These are phyloP conservation scores for Myanophis thanlyinensis DNA, from an alignment of 2,113 vertebrate species.

Conservation along the genomic window DNA sequence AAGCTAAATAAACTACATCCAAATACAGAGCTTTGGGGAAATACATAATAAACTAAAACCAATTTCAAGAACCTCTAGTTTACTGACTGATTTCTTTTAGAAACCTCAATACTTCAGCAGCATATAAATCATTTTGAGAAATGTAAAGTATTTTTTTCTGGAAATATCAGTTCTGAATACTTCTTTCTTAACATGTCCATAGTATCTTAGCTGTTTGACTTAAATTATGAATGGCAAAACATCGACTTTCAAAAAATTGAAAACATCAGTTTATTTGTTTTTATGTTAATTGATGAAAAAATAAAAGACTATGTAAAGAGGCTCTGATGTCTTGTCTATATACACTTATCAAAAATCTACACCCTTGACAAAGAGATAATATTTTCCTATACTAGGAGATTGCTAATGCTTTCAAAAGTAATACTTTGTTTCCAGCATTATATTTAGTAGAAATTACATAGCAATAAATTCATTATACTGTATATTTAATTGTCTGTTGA, in stretches of 20 bases:
- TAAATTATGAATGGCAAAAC: not conserved
- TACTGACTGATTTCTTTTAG: not conserved
- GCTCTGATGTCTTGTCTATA: conserved; percentile 7
- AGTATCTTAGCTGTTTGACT: not conserved
- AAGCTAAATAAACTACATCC: not conserved
- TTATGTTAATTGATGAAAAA: not conserved
- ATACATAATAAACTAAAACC: not conserved
- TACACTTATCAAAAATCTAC: not conserved
- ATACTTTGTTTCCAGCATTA: conserved; percentile 19
- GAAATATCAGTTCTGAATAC: conserved; percentile 18
- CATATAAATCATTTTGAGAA: not conserved
- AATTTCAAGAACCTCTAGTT: not conserved
- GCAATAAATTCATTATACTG: not conserved
- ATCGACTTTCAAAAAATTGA: not conserved
- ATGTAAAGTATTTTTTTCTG: not conserved
- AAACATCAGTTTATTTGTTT: not conserved
- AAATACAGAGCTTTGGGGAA: not conserved
- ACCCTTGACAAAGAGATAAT: not conserved
- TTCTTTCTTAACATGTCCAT: not conserved
- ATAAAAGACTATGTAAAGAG: not conserved
- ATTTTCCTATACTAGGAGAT: conserved; percentile 2
- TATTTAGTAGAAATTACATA: conserved; percentile 18
- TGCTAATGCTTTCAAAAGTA: not conserved
- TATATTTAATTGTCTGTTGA: conserved; percentile 3
- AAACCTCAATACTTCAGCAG: not conserved